phyloP scores from a whole-genome alignment of 1,140 invertebrate genomes.

The Drosophila tropicalis region DNA sequence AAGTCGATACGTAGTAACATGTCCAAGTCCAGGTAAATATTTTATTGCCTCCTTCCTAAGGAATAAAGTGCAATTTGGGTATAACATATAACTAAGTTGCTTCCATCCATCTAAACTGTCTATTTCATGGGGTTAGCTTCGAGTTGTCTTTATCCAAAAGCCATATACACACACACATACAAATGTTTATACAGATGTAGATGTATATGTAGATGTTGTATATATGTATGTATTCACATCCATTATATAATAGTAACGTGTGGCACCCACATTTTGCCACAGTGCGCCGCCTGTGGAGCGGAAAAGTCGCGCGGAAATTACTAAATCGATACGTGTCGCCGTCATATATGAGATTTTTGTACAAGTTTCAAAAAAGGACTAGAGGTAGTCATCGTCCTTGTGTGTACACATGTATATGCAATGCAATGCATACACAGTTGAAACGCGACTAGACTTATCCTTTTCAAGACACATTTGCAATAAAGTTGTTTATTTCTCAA shows the following conservation, averaged over 20 bases:
- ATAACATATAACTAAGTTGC: slow-evolving; percentile 49
- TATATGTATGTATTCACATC: slow-evolving; percentile 2
- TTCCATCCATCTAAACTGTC: slow-evolving; percentile 58
- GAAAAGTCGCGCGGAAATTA: slow-evolving; percentile 64
- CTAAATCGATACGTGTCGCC: slow-evolving; percentile 65
- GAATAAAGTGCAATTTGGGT: slow-evolving; percentile 36
- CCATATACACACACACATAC: not conserved
- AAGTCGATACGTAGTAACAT: not conserved
- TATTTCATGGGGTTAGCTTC: slow-evolving; percentile 29
- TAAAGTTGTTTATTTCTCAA: no score
- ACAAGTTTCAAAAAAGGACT: slow-evolving; percentile 31
- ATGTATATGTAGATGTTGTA: slow-evolving; percentile 9
- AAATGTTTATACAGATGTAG: not conserved
- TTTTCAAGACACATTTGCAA: not conserved
- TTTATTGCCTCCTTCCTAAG: slow-evolving; percentile 8
- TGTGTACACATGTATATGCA: not conserved
- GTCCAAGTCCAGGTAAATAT: slow-evolving; percentile 8
- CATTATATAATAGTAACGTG: slow-evolving; percentile 27
- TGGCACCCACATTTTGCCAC: slow-evolving; percentile 40
- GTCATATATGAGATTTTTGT: slow-evolving; percentile 54
- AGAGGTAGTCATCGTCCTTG: slow-evolving; percentile 23
- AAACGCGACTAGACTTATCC: not conserved
- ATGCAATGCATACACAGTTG: no score
- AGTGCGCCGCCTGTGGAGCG: slow-evolving; percentile 41
- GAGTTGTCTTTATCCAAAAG: slow-evolving; percentile 25